Conservation (phyloP, 2,888 invertebrate genomes). For the Drosophila melanosoma region DNA sequence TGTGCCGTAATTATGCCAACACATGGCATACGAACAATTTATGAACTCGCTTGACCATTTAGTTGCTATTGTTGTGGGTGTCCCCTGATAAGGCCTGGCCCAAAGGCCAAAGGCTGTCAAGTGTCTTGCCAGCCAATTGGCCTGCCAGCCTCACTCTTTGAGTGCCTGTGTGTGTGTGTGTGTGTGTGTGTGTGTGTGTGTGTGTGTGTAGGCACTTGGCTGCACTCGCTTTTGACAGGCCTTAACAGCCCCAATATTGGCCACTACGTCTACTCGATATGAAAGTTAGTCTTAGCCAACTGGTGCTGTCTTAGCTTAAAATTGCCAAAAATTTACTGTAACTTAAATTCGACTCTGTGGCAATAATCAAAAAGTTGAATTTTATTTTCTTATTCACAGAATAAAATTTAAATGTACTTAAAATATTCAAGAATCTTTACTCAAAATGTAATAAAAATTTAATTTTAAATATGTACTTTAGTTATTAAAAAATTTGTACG, state of each 20-base stretch:
- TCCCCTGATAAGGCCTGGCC: constrained; percentile 76
- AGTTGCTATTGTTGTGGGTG: constrained; percentile 61
- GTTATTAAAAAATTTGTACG: background rate
- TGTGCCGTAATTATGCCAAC: constrained; percentile 78
- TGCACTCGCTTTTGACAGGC: constrained; percentile 43
- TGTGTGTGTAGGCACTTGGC: constrained; percentile 36
- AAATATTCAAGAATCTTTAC: background rate
- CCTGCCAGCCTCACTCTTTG: constrained; percentile 27
- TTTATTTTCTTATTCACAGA: background rate
- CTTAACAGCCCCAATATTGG: constrained; percentile 31
- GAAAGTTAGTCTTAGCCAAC: constrained; percentile 31
- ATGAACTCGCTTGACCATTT: constrained; percentile 73
- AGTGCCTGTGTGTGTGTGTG: background rate
- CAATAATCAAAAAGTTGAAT: background rate
- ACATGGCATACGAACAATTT: constrained; percentile 70
- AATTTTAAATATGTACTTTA: background rate
- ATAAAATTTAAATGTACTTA: background rate
- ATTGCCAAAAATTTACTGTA: constrained; percentile 21
- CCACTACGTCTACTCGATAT: constrained; percentile 22
- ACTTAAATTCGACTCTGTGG: background rate
- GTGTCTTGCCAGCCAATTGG: constrained; percentile 59
- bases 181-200: constrained; percentile 1
- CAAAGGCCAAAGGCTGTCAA: constrained; percentile 79
- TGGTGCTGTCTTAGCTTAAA: constrained; percentile 15
- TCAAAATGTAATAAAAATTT: background rate